phyloP scores from a whole-genome alignment of 2,797 vertebrate genomes.

The Rhabdomys pumilio region DNA sequence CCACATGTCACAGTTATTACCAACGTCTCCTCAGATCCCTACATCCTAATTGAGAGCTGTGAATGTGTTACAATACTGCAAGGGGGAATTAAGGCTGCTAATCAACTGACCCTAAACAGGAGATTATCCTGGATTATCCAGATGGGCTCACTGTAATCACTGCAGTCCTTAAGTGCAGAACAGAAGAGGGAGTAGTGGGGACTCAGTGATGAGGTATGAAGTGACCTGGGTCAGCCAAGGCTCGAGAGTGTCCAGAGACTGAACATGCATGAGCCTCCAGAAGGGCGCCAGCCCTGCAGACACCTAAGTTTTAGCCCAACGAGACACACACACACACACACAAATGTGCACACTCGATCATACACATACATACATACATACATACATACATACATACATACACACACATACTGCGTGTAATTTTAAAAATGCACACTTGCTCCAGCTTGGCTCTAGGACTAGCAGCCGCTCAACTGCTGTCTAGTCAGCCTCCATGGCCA shows the following conservation, averaged over 20 bases:
- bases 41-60: not conserved
- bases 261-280: not conserved
- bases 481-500: no score
- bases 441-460: no score
- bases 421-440: no score
- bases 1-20: not conserved
- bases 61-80: not conserved
- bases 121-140: conserved; percentile 30
- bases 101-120: not conserved
- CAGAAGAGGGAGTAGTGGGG: not conserved
- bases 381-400: no score
- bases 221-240: not conserved
- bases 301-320: not conserved
- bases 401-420: no score
- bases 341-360: not conserved
- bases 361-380: no score
- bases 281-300: not conserved
- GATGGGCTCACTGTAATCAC: not conserved
- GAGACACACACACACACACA: no score
- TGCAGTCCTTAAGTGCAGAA: not conserved
- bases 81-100: conserved; percentile 22
- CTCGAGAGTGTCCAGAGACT: not conserved
- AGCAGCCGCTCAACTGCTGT: no score
- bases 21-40: not conserved
- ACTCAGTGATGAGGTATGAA: not conserved